A percentile compares a stretch with the other conserved stretches of the same genome.
phyloP scores from a whole-genome alignment of 2,113 vertebrate genomes.

The Ifrita kowaldi region DNA sequence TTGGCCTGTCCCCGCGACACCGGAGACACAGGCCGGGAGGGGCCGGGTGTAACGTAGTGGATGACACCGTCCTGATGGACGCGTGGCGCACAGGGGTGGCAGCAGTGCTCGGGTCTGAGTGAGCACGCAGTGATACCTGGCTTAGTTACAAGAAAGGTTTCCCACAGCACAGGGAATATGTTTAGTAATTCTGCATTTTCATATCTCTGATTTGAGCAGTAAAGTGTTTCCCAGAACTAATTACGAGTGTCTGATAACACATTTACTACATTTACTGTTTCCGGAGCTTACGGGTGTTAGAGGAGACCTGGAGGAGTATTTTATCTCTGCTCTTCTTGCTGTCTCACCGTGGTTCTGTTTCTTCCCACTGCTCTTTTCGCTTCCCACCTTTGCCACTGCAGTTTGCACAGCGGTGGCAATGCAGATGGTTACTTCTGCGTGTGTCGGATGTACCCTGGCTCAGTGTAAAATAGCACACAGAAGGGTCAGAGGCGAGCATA shows the following conservation, averaged over 20 bases:
- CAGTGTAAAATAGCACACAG: not conserved
- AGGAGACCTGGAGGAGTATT: not conserved
- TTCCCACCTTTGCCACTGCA: fast-evolving
- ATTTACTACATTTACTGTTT: not conserved
- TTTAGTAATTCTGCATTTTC: not conserved
- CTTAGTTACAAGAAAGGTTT: not conserved
- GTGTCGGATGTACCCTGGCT: too few species aligned
- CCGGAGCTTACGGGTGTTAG: not conserved
- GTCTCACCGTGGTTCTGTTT: too few species aligned
- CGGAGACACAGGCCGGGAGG: not conserved
- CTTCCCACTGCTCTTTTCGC: not conserved
- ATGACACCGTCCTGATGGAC: fast-evolving
- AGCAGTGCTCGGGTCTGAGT: not conserved
- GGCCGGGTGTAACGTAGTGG: fast-evolving
- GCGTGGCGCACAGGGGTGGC: fast-evolving
- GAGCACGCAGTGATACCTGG: fast-evolving
- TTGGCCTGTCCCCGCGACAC: fast-evolving
- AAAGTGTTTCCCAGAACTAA: not conserved
- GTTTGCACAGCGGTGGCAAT: not conserved
- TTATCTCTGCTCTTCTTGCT: not conserved
- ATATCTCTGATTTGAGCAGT: not conserved
- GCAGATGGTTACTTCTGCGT: not conserved
- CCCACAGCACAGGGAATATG: not conserved
- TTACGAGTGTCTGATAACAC: not conserved
- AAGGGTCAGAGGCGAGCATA: not conserved